These are phyloP conservation scores for Autographa pulchrina DNA, from an alignment of 2,888 invertebrate genomes.

Conservation along the genomic window DNA sequence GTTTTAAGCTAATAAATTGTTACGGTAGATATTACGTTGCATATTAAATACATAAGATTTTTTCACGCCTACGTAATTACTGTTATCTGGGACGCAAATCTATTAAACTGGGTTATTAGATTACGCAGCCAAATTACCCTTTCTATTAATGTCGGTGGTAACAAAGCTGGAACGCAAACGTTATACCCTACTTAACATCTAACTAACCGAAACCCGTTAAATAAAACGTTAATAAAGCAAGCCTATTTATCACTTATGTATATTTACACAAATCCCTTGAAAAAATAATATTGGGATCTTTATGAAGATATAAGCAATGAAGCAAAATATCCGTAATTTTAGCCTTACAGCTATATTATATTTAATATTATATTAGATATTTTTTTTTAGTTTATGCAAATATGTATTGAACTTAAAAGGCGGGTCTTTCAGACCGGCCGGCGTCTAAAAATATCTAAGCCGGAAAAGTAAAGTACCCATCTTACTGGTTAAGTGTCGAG, in stretches of 20 bases:
- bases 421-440: neutral
- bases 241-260: neutral
- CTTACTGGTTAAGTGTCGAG: neutral
- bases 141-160: neutral
- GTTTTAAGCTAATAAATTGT: slow-evolving; percentile 5
- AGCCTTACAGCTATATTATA: neutral
- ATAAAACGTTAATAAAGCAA: neutral
- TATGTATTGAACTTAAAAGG: neutral
- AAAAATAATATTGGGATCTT: too few species aligned
- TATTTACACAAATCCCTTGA: too few species aligned
- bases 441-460: neutral
- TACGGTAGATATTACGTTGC: slow-evolving; percentile 42
- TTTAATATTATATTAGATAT: too few species aligned
- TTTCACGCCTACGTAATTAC: neutral
- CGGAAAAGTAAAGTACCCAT: slow-evolving; percentile 2
- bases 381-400: neutral
- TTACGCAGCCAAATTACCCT: slow-evolving; percentile 2
- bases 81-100: neutral
- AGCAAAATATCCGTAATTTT: neutral
- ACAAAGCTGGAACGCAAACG: neutral
- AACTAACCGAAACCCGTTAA: neutral
- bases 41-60: slow-evolving; percentile 41
- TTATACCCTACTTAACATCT: slow-evolving; percentile 3
- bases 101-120: slow-evolving; percentile 2
- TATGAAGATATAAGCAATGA: neutral